Percentiles rank a stretch among this genome's conserved stretches.
These are phyloP conservation scores for Philaenus spumarius DNA, from an alignment of 1,140 invertebrate species.

Conservation along the genomic window DNA sequence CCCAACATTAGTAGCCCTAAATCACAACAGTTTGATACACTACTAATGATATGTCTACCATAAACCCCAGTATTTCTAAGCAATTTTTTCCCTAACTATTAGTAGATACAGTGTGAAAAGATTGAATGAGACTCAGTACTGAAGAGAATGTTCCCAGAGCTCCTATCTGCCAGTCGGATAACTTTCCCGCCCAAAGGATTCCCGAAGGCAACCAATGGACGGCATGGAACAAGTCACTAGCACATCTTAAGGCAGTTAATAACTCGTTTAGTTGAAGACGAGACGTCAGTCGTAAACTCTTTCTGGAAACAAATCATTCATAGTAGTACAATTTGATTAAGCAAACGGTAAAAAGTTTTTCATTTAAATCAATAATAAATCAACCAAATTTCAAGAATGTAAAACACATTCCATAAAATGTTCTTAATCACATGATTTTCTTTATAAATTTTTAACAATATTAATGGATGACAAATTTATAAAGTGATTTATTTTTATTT, in stretches of 20 bases:
- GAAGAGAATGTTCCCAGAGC: conserved; percentile 68
- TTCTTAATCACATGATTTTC: too few species aligned
- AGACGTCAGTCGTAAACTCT: background rate
- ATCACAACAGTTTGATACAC: too few species aligned
- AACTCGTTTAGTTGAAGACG: conserved; percentile 27
- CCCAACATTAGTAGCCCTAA: too few species aligned
- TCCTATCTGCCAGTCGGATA: conserved; percentile 65
- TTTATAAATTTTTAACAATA: too few species aligned
- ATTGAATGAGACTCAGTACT: conserved; percentile 55
- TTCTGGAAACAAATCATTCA: background rate
- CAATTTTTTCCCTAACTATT: too few species aligned
- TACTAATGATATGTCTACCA: too few species aligned
- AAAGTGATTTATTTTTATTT: too few species aligned
- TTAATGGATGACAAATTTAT: too few species aligned
- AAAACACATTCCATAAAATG: too few species aligned
- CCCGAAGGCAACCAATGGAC: conserved; percentile 72
- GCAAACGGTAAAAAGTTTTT: background rate
- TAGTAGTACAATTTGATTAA: background rate
- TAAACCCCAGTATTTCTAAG: too few species aligned
- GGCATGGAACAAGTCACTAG: conserved; percentile 68
- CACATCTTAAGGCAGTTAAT: conserved; percentile 54
- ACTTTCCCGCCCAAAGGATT: conserved; percentile 66
- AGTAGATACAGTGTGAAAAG: background rate
- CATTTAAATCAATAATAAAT: background rate
- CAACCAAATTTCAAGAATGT: background rate